A percentile compares a stretch with the other conserved stretches of the same genome.
phyloP scores from a whole-genome alignment of 2,888 invertebrate species.

The Drosophila lutescens region DNA sequence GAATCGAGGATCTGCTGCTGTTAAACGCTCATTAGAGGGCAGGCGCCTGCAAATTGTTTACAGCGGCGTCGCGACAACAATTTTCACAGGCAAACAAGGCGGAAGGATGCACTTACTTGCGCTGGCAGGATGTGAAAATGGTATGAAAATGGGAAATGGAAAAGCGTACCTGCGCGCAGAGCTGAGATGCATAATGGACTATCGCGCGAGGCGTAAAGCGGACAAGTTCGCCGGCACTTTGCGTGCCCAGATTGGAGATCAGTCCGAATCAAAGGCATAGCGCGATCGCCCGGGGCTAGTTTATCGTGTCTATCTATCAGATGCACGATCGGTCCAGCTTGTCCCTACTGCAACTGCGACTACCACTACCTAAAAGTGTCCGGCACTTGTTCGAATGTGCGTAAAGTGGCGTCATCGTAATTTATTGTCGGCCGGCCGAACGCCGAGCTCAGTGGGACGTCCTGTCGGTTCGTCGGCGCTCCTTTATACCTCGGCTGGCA shows the following conservation, averaged over 20 bases:
- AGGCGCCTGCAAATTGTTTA: constrained; percentile 83
- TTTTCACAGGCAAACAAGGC: constrained; percentile 82
- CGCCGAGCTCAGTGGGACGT: constrained; percentile 71
- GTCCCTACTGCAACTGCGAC: no score
- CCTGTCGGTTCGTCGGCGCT: constrained; percentile 66
- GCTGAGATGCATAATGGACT: constrained; percentile 15
- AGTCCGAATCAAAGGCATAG: constrained; percentile 63
- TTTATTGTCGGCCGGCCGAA: constrained; percentile 65
- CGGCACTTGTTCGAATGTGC: constrained; percentile 80
- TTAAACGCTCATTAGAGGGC: constrained; percentile 79
- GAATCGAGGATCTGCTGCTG: constrained; percentile 45
- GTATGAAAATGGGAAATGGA: constrained; percentile 2
- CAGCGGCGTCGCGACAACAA: constrained; percentile 81
- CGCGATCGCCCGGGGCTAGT: constrained; percentile 66
- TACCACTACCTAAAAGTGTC: constrained; percentile 74
- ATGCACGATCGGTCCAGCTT: constrained; percentile 11
- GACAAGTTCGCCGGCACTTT: constrained; percentile 73
- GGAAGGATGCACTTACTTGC: constrained; percentile 63
- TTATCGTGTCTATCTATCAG: constrained; percentile 56
- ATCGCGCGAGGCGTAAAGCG: constrained; percentile 68
- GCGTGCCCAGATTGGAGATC: constrained; percentile 57
- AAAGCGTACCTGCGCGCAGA: constrained; percentile 18
- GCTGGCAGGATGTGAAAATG: constrained; percentile 69
- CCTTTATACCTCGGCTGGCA: constrained; percentile 56
- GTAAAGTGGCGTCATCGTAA: constrained; percentile 81